Evolutionary conservation across 2,113 vertebrate species (phyloP), one percentile per base, ranked within the genome.

Genomic region (Neodontobutis hainanensis): DNA sequence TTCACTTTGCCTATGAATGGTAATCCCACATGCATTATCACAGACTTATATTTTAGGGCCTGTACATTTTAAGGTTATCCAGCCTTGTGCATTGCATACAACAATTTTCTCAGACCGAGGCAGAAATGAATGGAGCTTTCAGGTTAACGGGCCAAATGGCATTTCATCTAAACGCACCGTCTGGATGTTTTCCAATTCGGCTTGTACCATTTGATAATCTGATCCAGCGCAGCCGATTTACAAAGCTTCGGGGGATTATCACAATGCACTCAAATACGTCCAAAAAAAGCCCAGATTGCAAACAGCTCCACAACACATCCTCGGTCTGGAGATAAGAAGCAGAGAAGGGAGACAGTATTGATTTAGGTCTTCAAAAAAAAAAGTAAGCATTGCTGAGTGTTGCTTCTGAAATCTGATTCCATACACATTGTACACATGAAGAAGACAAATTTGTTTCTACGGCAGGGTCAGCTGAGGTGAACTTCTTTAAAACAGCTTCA

Each of bases 231-330:
- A 68, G 47, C 77, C 61, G 82, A 81, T 44, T 78, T 69, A 82
- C 65, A 81, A 77, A 82, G 73, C 84, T 71, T 34, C 0, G 38
- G 52, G 83, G 85, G 88, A 90, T 90, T 87, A 90, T 58, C 65
- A 76, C 71, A 77, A 81, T 65, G 70, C 71, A 10, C 72, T 80
- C 62, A 74, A 77, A 77, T 61, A 52, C 51, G 16, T 57, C 51
- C 43, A 55, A 46, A 70, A 60, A 70, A 66, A 72, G 27, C 36
- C 7, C 48, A 52, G 55, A 57, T 53, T 7, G 52, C 35, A 82
- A 73, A 70, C 57, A 43, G 56, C 68, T 36, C 1, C 50, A 12
- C 4, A 12, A 12, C n/a, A 50, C 15, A 50, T 19, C 3, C 8
- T 40, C 3, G 4, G 38, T 6, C 38, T 8, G 8, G 38, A 40